Evolutionary conservation across 2,113 vertebrate species (phyloP).

Genomic region (Cromileptes altivelis): DNA sequence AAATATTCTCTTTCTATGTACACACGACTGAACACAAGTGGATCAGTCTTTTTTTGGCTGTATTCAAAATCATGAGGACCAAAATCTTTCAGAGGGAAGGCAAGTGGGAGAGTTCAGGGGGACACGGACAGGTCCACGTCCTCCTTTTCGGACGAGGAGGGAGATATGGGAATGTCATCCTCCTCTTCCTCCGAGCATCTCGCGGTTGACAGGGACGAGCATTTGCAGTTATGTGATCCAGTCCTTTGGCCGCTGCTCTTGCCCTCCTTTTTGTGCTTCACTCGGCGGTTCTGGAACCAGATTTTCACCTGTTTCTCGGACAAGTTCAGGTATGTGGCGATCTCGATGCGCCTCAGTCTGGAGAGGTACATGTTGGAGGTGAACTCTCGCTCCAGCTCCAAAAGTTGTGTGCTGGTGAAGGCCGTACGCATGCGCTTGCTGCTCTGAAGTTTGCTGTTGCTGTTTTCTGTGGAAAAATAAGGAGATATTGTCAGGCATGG

Average conservation of each 20-base stretch:
- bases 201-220: slow-evolving; percentile 91
- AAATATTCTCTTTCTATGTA: slow-evolving; percentile 86
- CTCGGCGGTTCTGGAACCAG: slow-evolving; percentile 99
- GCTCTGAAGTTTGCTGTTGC: slow-evolving; percentile 93
- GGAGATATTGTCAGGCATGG: slow-evolving; percentile 20
- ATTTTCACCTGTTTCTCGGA: slow-evolving; percentile 99
- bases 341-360: slow-evolving; percentile 97
- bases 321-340: slow-evolving; percentile 98
- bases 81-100: slow-evolving; percentile 55
- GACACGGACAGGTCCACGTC: slow-evolving; percentile 93
- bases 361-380: slow-evolving; percentile 99
- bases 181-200: slow-evolving; percentile 94
- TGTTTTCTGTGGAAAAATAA: slow-evolving; percentile 86
- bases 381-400: slow-evolving; percentile 98
- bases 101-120: slow-evolving; percentile 79
- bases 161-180: slow-evolving; percentile 93
- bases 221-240: slow-evolving; percentile 91
- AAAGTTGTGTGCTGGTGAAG: slow-evolving; percentile 98
- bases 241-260: slow-evolving; percentile 90
- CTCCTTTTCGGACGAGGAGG: slow-evolving; percentile 96
- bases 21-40: slow-evolving; percentile 71
- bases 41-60: slow-evolving; percentile 82
- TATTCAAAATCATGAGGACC: slow-evolving; percentile 66
- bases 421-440: slow-evolving; percentile 99
- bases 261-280: slow-evolving; percentile 99